phyloP scores from a whole-genome alignment of 2,113 vertebrate genomes.

The Beaufortia kweichowensis region DNA sequence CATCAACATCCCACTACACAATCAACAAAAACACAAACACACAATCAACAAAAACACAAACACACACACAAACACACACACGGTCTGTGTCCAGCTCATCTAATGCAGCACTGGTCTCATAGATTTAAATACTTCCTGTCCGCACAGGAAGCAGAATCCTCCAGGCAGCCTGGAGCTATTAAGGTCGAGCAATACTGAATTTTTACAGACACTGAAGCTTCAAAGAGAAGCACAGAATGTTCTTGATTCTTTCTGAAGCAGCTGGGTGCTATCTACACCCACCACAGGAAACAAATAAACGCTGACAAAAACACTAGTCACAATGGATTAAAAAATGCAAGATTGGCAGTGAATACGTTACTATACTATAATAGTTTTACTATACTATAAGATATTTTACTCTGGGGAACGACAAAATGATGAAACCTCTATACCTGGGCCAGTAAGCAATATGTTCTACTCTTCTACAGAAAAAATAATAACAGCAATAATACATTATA shows the following conservation, averaged over 20 bases:
- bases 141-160: slow-evolving; percentile 34
- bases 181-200: background rate
- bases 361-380: too few species aligned
- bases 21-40: background rate
- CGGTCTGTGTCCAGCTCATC: slow-evolving; percentile 16
- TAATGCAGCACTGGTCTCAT: slow-evolving; percentile 7
- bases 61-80: background rate
- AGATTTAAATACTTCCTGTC: slow-evolving; percentile 32
- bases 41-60: background rate
- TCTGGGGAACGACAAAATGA: too few species aligned
- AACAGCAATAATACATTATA: too few species aligned
- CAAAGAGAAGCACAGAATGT: slow-evolving; percentile 21
- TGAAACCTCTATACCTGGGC: too few species aligned
- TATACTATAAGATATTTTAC: too few species aligned
- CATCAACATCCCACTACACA: slow-evolving; percentile 27
- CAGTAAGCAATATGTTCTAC: too few species aligned
- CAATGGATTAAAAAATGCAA: background rate
- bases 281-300: slow-evolving; percentile 33
- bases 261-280: slow-evolving; percentile 30
- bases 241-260: slow-evolving; percentile 31
- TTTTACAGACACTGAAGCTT: slow-evolving; percentile 22
- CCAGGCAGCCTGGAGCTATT: slow-evolving; percentile 28
- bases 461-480: too few species aligned
- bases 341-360: background rate
- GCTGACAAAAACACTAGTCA: slow-evolving; percentile 9